Evolutionary conservation across 64 coral and sea anemone species (phyloP).

Genomic region (Actinia equina): DNA sequence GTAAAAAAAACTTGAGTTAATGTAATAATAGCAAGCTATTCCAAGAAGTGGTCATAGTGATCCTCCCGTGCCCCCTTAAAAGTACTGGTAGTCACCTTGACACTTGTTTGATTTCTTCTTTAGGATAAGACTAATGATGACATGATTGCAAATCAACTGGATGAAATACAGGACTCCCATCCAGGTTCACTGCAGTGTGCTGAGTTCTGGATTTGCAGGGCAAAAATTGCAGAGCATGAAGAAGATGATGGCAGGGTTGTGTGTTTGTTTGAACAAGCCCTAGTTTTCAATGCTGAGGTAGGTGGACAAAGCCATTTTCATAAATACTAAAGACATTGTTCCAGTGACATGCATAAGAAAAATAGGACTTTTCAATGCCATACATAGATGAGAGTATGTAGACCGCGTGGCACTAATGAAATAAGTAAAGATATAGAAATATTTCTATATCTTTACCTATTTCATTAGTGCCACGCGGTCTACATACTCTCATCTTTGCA

Average conservation of each 20-base stretch:
- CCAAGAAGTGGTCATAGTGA: not conserved
- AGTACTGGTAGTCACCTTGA: not conserved
- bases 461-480: too few species aligned
- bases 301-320: not conserved
- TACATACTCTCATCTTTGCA: too few species aligned
- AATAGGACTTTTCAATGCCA: too few species aligned
- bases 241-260: slow-evolving; percentile 62
- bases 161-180: slow-evolving; percentile 17
- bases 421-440: too few species aligned
- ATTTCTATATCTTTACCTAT: too few species aligned
- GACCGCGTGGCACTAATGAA: too few species aligned
- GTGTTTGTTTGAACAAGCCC: slow-evolving; percentile 64
- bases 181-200: slow-evolving; percentile 20
- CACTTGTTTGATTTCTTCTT: not conserved
- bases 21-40: not conserved
- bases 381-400: too few species aligned
- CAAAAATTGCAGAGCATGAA: slow-evolving; percentile 64
- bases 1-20: not conserved
- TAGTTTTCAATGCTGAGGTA: slow-evolving; percentile 83
- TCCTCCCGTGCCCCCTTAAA: not conserved
- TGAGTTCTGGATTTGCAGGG: slow-evolving; percentile 66
- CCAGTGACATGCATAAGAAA: too few species aligned
- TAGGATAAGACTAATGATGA: slow-evolving; percentile 23
- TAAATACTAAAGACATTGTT: not conserved
- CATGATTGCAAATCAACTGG: slow-evolving; percentile 6